Percentiles rank a stretch among this genome's conserved stretches.
These are phyloP conservation scores for Phasianus colchicus DNA, from an alignment of 2,113 vertebrate genomes.

Conservation along the genomic window DNA sequence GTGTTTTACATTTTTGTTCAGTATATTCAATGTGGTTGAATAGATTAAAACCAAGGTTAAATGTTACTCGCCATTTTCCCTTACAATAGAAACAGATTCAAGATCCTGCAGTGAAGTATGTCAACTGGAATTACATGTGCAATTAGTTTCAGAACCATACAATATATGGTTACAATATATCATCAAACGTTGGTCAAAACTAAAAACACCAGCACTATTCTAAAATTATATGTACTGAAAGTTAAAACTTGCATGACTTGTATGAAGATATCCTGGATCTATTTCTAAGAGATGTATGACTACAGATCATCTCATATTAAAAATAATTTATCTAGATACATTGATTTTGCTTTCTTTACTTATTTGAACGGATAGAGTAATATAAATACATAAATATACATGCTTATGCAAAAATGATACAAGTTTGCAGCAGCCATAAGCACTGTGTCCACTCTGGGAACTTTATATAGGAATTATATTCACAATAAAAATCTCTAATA, in stretches of 20 bases:
- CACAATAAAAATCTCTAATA: neutral
- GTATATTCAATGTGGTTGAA: neutral
- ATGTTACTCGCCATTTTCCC: neutral
- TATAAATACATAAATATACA: neutral
- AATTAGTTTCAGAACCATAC: neutral
- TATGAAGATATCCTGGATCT: neutral
- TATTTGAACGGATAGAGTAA: neutral
- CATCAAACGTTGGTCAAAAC: neutral
- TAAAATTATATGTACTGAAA: neutral
- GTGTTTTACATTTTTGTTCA: neutral
- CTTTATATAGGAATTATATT: neutral
- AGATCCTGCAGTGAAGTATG: neutral
- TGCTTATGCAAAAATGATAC: neutral
- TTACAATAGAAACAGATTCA: neutral
- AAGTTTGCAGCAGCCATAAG: neutral
- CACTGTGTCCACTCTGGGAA: neutral
- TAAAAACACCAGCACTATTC: neutral
- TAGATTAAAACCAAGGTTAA: neutral
- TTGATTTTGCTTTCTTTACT: neutral
- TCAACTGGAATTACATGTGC: neutral
- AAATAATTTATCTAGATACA: neutral
- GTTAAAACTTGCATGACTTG: neutral
- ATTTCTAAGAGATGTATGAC: neutral
- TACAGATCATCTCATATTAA: neutral
- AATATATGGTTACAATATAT: neutral